phyloP scores from a whole-genome alignment of 2,113 vertebrate genomes.

The Salvelinus sp. region DNA sequence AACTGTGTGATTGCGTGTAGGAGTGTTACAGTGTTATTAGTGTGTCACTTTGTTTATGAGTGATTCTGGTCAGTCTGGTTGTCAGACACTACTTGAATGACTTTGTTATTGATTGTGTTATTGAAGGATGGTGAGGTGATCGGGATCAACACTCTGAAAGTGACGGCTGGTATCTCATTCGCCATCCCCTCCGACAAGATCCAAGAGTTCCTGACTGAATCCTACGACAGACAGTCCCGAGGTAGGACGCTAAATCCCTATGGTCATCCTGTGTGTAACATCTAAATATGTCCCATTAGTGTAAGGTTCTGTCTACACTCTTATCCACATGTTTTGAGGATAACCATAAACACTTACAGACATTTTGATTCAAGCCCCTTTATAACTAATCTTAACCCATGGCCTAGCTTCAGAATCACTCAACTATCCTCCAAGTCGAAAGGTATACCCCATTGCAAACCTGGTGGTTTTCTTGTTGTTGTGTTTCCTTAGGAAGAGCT shows the following conservation, averaged over 20 bases:
- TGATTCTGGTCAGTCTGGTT: too few species aligned
- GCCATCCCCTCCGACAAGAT: slow-evolving; percentile 98
- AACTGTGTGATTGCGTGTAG: too few species aligned
- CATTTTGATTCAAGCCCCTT: background rate
- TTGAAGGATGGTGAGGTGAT: slow-evolving; percentile 95
- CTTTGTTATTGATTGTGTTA: background rate
- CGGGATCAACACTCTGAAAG: slow-evolving; percentile 96
- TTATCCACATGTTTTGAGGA: background rate
- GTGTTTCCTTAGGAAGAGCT: slow-evolving; percentile 75
- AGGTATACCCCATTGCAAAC: background rate
- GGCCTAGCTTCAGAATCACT: background rate
- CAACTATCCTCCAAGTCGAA: background rate
- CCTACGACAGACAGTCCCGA: slow-evolving; percentile 90
- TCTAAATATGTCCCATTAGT: too few species aligned
- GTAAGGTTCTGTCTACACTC: background rate
- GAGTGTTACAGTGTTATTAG: too few species aligned
- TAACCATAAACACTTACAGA: background rate
- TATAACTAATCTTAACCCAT: background rate
- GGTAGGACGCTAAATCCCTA: slow-evolving; percentile 65
- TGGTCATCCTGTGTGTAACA: background rate
- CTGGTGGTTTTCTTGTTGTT: background rate
- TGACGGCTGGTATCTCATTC: slow-evolving; percentile 97
- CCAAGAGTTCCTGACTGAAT: slow-evolving; percentile 91
- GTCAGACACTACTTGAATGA: background rate
- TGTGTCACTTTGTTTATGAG: too few species aligned